Base-by-base conservation (phyloP, 2,113 vertebrate genomes). In the Chaetorhynchus papuensis region DNA sequence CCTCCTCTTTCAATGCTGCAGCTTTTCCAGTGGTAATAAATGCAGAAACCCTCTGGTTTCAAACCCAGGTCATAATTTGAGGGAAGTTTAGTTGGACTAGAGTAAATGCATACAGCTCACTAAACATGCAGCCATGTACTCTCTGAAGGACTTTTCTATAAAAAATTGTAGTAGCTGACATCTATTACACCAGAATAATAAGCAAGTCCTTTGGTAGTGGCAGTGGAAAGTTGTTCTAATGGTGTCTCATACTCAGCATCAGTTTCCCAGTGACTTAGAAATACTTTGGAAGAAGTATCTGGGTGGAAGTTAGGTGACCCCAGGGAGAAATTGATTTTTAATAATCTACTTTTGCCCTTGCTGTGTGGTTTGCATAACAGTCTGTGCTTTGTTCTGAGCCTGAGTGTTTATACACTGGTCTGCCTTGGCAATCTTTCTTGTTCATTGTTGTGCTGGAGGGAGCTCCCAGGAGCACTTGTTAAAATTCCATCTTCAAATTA, bases 401-500 rank as follows among this genome's bases (percentile, higher is more conserved):
- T 33, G 42, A 50, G 70, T 92, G 74, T 94, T 95, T 94, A 93
- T 75, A 81, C 31, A 23, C 23, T 84, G 60, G 56, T 75, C 85
- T 96, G 82, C 88, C 42, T 88, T 90, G 88, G 82, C 71, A 91
- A 35, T 83, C 75, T 59, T 74, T 90, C 75, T 80, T 90, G 45
- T 78, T 93, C 90, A 54, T 83, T 92, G 79, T 95, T 94, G 64
- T 97, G 52, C 72, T 89, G 60, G 65, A 90, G 18, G 45, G 64
- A 92, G 83, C 71, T 97, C 92, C 76, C 85, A 89, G 76, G 72
- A 96, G 90, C 88, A 90, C 85, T 96, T 94, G 90, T 95, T 96
- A 95, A 95, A 96, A 97, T 97, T 96, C 89, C 89, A 57, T 87
- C 87, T 95, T 87, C 81, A 93, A 57, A 96, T 95, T 94, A 95